These are phyloP conservation scores for Oxyruncus cristatus DNA, from an alignment of 2,113 vertebrate genomes.

Conservation along the genomic window DNA sequence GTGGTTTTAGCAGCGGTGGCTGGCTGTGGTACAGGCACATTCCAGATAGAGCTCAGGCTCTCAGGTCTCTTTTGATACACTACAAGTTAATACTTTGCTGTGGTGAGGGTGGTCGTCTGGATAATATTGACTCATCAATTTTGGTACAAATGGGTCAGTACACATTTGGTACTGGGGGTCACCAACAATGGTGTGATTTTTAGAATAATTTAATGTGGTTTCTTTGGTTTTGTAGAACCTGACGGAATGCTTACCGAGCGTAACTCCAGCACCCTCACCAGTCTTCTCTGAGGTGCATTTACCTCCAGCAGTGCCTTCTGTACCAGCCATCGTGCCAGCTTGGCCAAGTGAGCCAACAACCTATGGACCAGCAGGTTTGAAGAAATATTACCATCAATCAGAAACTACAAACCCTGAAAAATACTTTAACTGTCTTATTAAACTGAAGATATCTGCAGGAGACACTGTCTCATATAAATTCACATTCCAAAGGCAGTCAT, in stretches of 20 bases:
- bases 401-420: background rate
- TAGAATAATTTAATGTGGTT: background rate
- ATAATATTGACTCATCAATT: background rate
- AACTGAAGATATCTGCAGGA: background rate
- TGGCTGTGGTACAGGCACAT: background rate
- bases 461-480: background rate
- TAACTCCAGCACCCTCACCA: slow-evolving; percentile 67
- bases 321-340: slow-evolving; percentile 78
- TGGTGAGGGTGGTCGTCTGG: background rate
- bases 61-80: background rate
- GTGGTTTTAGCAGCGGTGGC: background rate
- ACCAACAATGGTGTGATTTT: background rate
- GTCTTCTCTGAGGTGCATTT: slow-evolving; percentile 78
- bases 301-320: slow-evolving; percentile 80
- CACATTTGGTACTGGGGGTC: background rate
- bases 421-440: background rate
- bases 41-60: background rate
- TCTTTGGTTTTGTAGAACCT: slow-evolving; percentile 57
- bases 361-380: slow-evolving; percentile 80
- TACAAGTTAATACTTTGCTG: background rate
- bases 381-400: background rate
- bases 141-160: background rate
- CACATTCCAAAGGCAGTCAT: background rate
- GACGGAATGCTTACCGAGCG: slow-evolving; percentile 60
- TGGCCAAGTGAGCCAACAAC: slow-evolving; percentile 76